Evolutionary conservation across 2,888 invertebrate genomes (phyloP).

Genomic region (Cephus rjabovi): DNA sequence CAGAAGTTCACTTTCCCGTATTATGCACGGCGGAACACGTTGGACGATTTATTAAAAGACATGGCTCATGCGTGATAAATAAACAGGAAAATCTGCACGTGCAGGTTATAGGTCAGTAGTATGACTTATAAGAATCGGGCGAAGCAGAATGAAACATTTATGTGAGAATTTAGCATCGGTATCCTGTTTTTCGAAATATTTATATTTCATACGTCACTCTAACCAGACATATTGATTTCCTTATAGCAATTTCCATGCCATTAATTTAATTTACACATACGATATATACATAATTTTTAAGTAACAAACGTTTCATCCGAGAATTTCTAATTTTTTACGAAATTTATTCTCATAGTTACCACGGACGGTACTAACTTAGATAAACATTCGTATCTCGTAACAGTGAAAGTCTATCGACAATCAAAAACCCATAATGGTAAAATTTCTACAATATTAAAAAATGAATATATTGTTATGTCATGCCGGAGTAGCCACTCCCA

Average conservation of each 20-base stretch:
- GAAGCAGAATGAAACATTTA: background rate
- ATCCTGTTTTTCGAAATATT: background rate
- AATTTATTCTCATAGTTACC: background rate
- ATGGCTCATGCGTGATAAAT: background rate
- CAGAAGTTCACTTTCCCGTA: background rate
- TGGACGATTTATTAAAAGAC: background rate
- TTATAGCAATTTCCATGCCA: background rate
- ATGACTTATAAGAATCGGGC: background rate
- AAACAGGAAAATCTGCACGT: background rate
- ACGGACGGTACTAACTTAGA: background rate
- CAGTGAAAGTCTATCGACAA: background rate
- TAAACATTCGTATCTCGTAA: background rate
- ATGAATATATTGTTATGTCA: background rate
- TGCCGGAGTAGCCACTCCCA: background rate
- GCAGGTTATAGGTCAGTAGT: background rate
- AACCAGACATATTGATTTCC: background rate
- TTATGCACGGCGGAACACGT: constrained; percentile 5
- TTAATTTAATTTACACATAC: background rate
- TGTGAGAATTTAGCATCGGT: background rate
- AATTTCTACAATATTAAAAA: background rate
- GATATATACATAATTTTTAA: background rate
- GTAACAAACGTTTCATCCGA: background rate
- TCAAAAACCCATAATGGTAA: background rate
- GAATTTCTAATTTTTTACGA: background rate
- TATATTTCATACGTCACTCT: background rate